Evolutionary conservation across 2,113 vertebrate species (phyloP).

Genomic region (Chaetura pelagica): DNA sequence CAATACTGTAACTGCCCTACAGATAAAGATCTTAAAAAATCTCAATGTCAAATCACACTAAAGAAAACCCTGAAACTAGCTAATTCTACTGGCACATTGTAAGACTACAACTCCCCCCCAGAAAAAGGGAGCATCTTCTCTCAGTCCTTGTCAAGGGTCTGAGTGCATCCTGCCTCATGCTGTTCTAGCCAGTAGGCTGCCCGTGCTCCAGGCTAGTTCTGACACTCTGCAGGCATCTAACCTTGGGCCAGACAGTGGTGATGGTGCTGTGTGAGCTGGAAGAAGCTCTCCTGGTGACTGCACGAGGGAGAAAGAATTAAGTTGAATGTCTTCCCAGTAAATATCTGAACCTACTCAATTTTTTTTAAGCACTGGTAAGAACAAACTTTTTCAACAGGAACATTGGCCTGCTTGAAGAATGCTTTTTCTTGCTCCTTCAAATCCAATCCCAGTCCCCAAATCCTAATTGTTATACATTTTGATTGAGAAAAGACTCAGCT

Average conservation of each 20-base stretch:
- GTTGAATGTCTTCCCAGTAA: not conserved
- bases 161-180: not conserved
- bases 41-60: not conserved
- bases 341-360: not conserved
- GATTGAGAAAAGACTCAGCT: not conserved
- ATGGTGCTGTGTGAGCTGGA: not conserved
- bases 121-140: not conserved
- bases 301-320: not conserved
- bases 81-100: not conserved
- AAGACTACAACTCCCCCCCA: not conserved
- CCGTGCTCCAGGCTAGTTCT: not conserved
- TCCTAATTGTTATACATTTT: not conserved
- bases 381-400: not conserved
- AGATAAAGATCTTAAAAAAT: not conserved
- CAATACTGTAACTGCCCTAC: not conserved
- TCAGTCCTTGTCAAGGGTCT: not conserved
- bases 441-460: not conserved
- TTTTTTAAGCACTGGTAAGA: not conserved
- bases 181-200: not conserved
- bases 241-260: not conserved
- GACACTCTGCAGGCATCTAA: not conserved
- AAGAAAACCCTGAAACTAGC: not conserved
- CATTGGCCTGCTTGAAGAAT: not conserved
- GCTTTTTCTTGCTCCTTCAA: not conserved
- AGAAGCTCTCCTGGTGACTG: not conserved